phyloP scores from a whole-genome alignment of 2,113 vertebrate species.

The Xenus cinereus region DNA sequence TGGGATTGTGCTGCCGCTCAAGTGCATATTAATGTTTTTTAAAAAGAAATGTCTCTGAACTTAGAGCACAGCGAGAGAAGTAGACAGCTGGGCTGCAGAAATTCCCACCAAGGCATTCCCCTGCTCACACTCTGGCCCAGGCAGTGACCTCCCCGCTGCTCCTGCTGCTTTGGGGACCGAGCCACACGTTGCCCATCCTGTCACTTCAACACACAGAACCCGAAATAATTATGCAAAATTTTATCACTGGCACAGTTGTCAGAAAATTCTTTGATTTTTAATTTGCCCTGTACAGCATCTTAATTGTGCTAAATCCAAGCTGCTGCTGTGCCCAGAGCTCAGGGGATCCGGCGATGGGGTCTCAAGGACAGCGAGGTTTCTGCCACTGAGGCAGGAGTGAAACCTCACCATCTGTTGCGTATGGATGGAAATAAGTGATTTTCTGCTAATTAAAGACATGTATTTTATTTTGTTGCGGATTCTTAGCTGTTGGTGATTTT shows the following conservation, averaged over 20 bases:
- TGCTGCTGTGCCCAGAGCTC: neutral
- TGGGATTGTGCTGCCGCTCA: neutral
- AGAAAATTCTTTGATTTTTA: neutral
- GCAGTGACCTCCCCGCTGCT: neutral
- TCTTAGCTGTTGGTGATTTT: neutral
- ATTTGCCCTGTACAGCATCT: neutral
- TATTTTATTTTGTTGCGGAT: neutral
- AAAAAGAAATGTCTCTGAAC: neutral
- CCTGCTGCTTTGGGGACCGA: neutral
- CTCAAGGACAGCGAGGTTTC: neutral
- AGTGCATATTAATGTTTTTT: neutral
- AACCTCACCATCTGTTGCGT: neutral
- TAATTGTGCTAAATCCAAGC: neutral
- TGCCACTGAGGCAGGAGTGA: neutral
- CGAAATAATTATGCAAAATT: neutral
- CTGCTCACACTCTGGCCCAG: neutral
- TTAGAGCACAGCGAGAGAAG: neutral
- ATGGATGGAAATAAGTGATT: neutral
- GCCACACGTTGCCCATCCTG: rapidly evolving
- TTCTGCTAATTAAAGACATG: neutral
- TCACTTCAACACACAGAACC: neutral
- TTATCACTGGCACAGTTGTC: neutral
- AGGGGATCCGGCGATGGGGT: neutral
- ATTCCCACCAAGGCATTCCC: neutral
- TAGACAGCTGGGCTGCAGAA: neutral